These are phyloP conservation scores for Pterostichus niger DNA, from an alignment of 2,888 invertebrate species.

Conservation along the genomic window DNA sequence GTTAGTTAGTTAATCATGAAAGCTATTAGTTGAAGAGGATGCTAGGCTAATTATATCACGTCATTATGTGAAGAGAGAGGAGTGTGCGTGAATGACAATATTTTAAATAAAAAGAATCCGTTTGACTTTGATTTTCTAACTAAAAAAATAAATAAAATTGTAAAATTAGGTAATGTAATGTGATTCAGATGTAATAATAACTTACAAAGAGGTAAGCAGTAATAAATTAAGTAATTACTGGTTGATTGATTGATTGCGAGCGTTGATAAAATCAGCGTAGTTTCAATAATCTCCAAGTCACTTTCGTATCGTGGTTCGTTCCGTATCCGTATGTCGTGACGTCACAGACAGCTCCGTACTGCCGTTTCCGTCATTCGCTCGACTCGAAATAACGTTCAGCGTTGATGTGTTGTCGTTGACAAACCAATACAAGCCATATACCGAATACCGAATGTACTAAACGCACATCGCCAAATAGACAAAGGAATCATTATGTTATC, in stretches of 20 bases:
- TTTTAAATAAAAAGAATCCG: conserved; percentile 57
- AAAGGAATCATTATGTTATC: conserved; percentile 71
- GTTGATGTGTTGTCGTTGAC: conserved; percentile 17
- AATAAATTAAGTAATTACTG: conserved; percentile 55
- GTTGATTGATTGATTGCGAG: conserved; percentile 10
- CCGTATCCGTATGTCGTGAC: conserved; percentile 69
- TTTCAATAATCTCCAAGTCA: conserved; percentile 27
- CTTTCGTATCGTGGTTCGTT: conserved; percentile 2
- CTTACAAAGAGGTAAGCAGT: conserved; percentile 50
- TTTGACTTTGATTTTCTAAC: conserved; percentile 42
- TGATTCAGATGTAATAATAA: conserved; percentile 63
- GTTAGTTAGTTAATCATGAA: conserved; percentile 59
- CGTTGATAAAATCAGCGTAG: conserved; percentile 42
- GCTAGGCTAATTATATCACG: conserved; percentile 63
- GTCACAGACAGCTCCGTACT: conserved; percentile 74
- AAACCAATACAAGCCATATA: conserved; percentile 16
- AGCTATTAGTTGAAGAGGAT: conserved; percentile 65
- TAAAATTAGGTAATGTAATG: conserved; percentile 61
- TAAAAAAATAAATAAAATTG: conserved; percentile 58
- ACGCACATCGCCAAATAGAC: conserved; percentile 76
- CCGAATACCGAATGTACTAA: conserved; percentile 65
- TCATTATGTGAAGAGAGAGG: conserved; percentile 58
- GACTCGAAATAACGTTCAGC: neutral
- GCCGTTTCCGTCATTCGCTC: conserved; percentile 71
- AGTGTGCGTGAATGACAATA: conserved; percentile 65